Conservation (phyloP, 2,797 vertebrate species). For the Enteromius radiatus region DNA sequence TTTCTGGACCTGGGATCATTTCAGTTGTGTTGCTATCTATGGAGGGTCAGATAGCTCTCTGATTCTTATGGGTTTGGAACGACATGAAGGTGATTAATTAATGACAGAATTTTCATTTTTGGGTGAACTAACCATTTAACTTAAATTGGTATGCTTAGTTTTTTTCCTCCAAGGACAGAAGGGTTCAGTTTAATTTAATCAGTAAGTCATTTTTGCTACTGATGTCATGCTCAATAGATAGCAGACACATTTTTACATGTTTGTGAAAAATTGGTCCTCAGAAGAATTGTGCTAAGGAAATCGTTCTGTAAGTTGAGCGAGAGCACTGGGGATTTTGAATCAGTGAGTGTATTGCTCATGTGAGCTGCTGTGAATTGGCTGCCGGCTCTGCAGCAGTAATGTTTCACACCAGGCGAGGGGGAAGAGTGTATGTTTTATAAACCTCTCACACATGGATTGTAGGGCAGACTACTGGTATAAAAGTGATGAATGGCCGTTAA, state of each 20-base stretch:
- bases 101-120: too few species aligned
- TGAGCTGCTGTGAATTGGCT: slow-evolving; percentile 11
- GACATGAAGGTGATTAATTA: too few species aligned
- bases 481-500: slow-evolving; percentile 51
- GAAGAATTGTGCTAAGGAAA: not conserved
- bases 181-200: not conserved
- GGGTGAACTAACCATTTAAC: not conserved
- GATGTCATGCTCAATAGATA: not conserved
- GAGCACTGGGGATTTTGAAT: slow-evolving; percentile 14
- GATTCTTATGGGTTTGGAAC: too few species aligned
- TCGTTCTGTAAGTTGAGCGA: not conserved
- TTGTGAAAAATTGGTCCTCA: not conserved
- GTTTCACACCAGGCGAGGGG: slow-evolving; percentile 18
- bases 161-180: not conserved
- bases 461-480: slow-evolving; percentile 44
- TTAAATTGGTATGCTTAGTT: not conserved
- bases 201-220: not conserved
- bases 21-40: too few species aligned
- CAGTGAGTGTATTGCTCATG: not conserved
- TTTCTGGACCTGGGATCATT: too few species aligned
- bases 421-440: slow-evolving; percentile 36
- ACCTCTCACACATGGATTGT: slow-evolving; percentile 34
- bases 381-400: slow-evolving; percentile 23
- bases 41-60: too few species aligned
- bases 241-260: not conserved